Evolutionary conservation across 1,140 invertebrate genomes (phyloP), one percentile per base, ranked within the genome.

Genomic region (Pararge aegeria): DNA sequence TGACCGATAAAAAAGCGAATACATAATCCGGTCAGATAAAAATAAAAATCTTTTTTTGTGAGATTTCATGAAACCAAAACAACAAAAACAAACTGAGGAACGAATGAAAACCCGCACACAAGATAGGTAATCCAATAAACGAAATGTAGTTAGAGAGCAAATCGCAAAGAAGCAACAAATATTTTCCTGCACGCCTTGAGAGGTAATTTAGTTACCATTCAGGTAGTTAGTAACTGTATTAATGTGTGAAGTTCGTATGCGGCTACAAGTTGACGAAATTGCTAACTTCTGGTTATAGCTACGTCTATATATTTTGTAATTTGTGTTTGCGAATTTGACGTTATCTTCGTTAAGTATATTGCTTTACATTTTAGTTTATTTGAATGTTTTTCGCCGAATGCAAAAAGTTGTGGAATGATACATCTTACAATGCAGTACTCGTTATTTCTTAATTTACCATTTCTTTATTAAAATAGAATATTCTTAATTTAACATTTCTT

Each of bases 221-320:
- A 57, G 55, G 61, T 58, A 54, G 55, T 58, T 57, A 58, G 61
- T 64, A 63, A 58, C 50, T 53, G 44, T 27, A 57, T 63, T 63
- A 63, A 56, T 54, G 55, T 58, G 50, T 46, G 50, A 40, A 64
- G 50, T 64, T 40, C 30, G 20, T 38, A 40, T 42, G 21, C 52
- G 48, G 20, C 29, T 50, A 55, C 24, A 20, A 56, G 24, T 55
- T 55, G 16, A 30, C 53, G 53, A 55, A 55, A 46, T 30, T 24
- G 16, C 15, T n/a, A 30, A 30, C 16, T 21, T 20, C 18, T 20
- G 21, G 52, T 40, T 38, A 46, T 55, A 46, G 18, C 9, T 52
- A n/a, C 18, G 21, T 54, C 9, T 21, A 27, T 9, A 42, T 24
- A 15, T 54, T 42, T 54, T 10, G 42, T 13, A 29, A 16, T 15